Evolutionary conservation across 2,797 vertebrate genomes (phyloP), one percentile per base, ranked within the genome.

Genomic region (Mallotus villosus): DNA sequence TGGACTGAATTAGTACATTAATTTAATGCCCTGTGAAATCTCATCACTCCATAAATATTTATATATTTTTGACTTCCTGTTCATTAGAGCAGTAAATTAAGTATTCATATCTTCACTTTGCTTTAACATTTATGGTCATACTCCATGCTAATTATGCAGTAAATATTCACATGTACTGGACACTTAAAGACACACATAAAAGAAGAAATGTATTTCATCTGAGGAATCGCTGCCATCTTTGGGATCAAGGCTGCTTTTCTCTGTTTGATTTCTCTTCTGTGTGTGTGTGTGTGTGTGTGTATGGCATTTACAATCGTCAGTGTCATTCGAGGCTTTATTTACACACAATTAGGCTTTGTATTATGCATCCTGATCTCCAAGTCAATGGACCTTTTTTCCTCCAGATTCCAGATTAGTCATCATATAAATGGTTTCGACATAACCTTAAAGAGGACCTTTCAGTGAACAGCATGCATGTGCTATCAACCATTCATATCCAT

Each of bases 61-160:
- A 61, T 77, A 66, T 78, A 66, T 69, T 68, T 37, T 65, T 68
- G 63, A 53, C 68, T 70, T 77, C 74, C 69, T 71, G 71, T 62
- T 76, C 71, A 74, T 68, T 73, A 51, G 71, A 75, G 75, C 74
- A 72, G 68, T 68, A 79, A 81, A 83, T 81, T 14, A 79, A 79
- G 73, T 22, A 27, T 74, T 75, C 73, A 69, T 70, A 24, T 78
- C 71, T 68, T 80, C 71, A 68, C 71, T 59, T 17, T 46, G 68
- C 19, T 58, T 49, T n/a, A 21, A 74, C 63, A 78, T 76, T 78
- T 66, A 79, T 67, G 60, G 65, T 24, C 63, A 1, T 17, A 1
- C 17, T 63, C 0, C 8, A 49, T 65, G 32, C 24, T 76, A 76
- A 79, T 72, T 74, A 70, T 66, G 60, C 24, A 19, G 71, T 78